Conservation (phyloP, 1,140 invertebrate species). For the Globodera ellingtonae region DNA sequence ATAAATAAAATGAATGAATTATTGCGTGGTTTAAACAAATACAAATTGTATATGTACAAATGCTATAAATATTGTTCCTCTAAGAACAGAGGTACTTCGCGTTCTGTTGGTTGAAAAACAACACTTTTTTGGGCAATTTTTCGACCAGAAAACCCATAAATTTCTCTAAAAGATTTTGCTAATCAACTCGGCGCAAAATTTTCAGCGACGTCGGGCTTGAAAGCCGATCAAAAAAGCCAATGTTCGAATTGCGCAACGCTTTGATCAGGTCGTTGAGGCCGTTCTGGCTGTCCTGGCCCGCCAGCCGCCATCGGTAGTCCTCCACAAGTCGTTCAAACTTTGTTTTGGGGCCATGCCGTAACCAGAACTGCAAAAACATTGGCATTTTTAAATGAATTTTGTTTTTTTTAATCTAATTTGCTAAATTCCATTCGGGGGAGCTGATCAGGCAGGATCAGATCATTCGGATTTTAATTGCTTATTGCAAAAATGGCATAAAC, state of each 20-base stretch:
- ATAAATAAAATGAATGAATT: too few relatives aligned
- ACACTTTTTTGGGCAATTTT: background rate
- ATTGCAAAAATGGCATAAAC: too few relatives aligned
- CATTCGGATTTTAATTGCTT: too few relatives aligned
- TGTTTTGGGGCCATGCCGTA: conserved; percentile 51
- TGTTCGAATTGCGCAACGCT: conserved; percentile 54
- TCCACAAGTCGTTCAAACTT: conserved; percentile 51
- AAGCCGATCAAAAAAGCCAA: conserved; percentile 50
- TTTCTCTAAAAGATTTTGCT: background rate
- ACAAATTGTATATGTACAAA: too few relatives aligned
- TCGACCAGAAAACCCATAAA: background rate
- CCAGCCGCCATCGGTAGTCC: conserved; percentile 48
- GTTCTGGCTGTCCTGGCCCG: conserved; percentile 49
- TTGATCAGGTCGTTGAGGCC: conserved; percentile 55
- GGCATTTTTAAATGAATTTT: background rate
- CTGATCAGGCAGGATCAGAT: too few relatives aligned
- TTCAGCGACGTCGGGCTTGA: conserved; percentile 1
- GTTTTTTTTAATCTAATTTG: background rate
- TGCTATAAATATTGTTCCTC: background rate
- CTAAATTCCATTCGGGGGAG: too few relatives aligned
- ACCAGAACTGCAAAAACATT: conserved; percentile 37
- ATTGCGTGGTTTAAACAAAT: too few relatives aligned
- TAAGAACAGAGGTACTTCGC: background rate
- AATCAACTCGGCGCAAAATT: conserved; percentile 23
- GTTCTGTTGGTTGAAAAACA: too few relatives aligned